phyloP scores from a whole-genome alignment of 2,888 invertebrate species.

The Dynastes hyllus region DNA sequence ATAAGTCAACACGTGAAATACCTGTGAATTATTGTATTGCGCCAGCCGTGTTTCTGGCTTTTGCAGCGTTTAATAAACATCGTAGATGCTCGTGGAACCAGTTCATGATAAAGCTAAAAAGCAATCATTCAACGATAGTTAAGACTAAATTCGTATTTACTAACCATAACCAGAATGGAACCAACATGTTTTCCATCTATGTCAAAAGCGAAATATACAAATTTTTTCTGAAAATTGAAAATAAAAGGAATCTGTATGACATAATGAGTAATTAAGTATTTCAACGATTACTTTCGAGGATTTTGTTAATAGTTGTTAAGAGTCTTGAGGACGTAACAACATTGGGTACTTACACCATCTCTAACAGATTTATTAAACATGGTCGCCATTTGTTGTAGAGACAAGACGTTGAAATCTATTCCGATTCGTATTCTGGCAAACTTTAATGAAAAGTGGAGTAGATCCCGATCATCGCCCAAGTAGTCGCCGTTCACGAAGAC shows the following conservation, averaged over 20 bases:
- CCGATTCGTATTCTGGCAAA: conserved; percentile 71
- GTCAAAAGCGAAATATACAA: conserved; percentile 74
- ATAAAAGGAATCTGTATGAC: too few species aligned
- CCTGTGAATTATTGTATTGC: conserved; percentile 76
- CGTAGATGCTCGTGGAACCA: conserved; percentile 75
- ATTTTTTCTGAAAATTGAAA: conserved; percentile 72
- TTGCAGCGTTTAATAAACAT: conserved; percentile 76
- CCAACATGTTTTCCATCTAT: conserved; percentile 72
- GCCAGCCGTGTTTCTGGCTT: conserved; percentile 71
- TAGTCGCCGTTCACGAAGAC: conserved; percentile 73
- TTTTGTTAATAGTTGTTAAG: too few species aligned
- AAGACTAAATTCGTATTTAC: conserved; percentile 51
- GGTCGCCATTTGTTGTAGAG: conserved; percentile 69
- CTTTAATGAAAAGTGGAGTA: conserved; percentile 70
- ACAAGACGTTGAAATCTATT: conserved; percentile 72
- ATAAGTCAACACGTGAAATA: conserved; percentile 51
- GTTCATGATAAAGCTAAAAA: conserved; percentile 75
- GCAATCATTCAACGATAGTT: conserved; percentile 7
- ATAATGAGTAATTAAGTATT: too few species aligned
- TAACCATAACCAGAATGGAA: conserved; percentile 76
- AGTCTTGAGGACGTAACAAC: too few species aligned
- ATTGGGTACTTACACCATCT: conserved; percentile 58
- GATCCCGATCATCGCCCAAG: conserved; percentile 74
- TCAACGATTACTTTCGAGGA: too few species aligned
- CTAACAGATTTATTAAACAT: conserved; percentile 69